Percentiles rank a stretch among this genome's conserved stretches.
phyloP scores from a whole-genome alignment of 2,888 invertebrate species.

The Sinopyrophorus schimmeli region DNA sequence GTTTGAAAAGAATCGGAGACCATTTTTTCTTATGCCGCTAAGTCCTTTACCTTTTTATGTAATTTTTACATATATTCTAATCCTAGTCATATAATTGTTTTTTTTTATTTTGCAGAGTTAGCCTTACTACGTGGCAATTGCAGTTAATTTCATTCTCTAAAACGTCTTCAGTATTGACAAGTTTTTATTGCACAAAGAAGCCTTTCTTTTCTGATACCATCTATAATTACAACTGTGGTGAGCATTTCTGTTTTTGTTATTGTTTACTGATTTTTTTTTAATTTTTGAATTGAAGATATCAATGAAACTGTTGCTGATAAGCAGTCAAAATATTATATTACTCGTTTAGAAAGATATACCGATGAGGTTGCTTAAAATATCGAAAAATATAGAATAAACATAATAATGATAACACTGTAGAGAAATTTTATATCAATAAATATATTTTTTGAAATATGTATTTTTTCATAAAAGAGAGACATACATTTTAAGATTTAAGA shows the following conservation, averaged over 20 bases:
- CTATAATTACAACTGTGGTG: conserved; percentile 37
- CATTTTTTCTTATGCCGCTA: no score
- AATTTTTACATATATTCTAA: no score
- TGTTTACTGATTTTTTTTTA: conserved; percentile 12
- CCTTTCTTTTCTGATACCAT: conserved; percentile 58
- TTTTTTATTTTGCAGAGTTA: conserved; percentile 22
- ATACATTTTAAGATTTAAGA: no score
- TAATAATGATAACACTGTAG: no score
- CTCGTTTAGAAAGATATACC: conserved; percentile 29
- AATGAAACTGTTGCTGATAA: conserved; percentile 19
- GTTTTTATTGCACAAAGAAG: conserved; percentile 55
- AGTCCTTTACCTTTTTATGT: no score
- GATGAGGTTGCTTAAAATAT: conserved; percentile 19
- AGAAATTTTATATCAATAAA: no score
- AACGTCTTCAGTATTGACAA: conserved; percentile 33
- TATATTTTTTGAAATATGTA: no score
- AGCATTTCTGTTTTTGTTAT: background rate
- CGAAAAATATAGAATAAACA: no score
- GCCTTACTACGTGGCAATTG: conserved; percentile 24
- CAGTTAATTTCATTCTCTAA: conserved; percentile 15
- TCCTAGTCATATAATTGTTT: background rate
- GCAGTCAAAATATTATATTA: conserved; percentile 25
- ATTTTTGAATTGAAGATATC: conserved; percentile 28
- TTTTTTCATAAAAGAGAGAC: no score
- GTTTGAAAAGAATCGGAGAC: no score